These are phyloP conservation scores for Megastigmus dorsalis DNA, from an alignment of 2,888 invertebrate genomes.

Conservation along the genomic window DNA sequence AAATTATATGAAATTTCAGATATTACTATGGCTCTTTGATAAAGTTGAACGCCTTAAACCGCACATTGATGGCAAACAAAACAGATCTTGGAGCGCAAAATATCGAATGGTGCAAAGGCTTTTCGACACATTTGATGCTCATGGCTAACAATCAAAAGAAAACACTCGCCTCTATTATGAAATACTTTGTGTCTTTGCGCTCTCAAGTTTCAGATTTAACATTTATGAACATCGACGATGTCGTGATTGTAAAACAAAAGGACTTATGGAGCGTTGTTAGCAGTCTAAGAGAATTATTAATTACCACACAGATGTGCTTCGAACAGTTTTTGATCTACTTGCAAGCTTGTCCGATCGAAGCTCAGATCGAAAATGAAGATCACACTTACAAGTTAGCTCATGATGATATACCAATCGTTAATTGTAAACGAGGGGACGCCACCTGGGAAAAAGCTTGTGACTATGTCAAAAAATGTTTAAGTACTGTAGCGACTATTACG, in stretches of 20 bases:
- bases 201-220: conserved; percentile 63
- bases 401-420: conserved; percentile 59
- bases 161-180: conserved; percentile 77
- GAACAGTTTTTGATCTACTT: conserved; percentile 83
- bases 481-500: conserved; percentile 55
- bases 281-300: conserved; percentile 75
- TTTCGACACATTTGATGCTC: conserved; percentile 84
- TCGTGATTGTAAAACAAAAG: conserved; percentile 67
- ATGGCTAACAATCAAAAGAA: conserved; percentile 81
- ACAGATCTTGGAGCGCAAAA: conserved; percentile 88
- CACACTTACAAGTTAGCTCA: conserved; percentile 60
- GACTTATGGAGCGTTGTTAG: conserved; percentile 72
- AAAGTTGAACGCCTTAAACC: conserved; percentile 80
- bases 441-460: conserved; percentile 61
- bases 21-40: conserved; percentile 82
- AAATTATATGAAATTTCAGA: conserved; percentile 29
- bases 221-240: conserved; percentile 68
- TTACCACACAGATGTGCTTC: conserved; percentile 77
- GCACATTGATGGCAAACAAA: conserved; percentile 81
- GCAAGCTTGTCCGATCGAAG: conserved; percentile 78
- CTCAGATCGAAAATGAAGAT: conserved; percentile 58
- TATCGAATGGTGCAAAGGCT: conserved; percentile 91
- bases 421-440: conserved; percentile 62
- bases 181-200: conserved; percentile 60
- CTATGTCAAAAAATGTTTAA: conserved; percentile 60